phyloP scores from a whole-genome alignment of 2,113 vertebrate genomes.

The Ginglymostoma cirratum region DNA sequence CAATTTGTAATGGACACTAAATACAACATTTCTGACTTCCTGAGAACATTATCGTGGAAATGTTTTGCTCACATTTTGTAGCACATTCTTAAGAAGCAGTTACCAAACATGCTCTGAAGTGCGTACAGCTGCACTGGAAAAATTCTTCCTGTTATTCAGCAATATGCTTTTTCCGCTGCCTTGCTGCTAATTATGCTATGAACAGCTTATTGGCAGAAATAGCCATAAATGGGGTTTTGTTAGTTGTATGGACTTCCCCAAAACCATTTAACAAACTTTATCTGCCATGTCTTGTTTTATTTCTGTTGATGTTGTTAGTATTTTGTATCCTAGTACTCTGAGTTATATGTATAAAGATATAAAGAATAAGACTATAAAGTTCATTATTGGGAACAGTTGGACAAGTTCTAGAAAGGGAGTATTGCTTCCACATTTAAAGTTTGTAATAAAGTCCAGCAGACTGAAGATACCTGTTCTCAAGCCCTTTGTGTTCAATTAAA shows the following conservation, averaged over 20 bases:
- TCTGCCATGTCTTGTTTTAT: background rate
- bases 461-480: background rate
- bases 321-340: background rate
- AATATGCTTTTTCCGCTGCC: background rate
- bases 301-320: background rate
- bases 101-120: background rate
- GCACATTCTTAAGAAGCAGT: background rate
- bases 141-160: background rate
- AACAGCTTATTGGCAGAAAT: background rate
- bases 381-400: background rate
- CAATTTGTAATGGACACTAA: background rate
- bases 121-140: background rate
- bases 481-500: background rate
- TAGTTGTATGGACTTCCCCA: background rate
- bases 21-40: background rate
- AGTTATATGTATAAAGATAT: background rate
- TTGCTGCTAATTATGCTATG: background rate
- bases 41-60: background rate
- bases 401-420: background rate
- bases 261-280: background rate
- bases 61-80: background rate
- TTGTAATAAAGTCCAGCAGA: background rate
- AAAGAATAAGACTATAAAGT: no score
- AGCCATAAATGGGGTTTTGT: background rate
- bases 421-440: background rate